Evolutionary conservation across 2,888 invertebrate genomes (phyloP), one percentile per base, ranked within the genome.

Genomic region (Aradus depressus): DNA sequence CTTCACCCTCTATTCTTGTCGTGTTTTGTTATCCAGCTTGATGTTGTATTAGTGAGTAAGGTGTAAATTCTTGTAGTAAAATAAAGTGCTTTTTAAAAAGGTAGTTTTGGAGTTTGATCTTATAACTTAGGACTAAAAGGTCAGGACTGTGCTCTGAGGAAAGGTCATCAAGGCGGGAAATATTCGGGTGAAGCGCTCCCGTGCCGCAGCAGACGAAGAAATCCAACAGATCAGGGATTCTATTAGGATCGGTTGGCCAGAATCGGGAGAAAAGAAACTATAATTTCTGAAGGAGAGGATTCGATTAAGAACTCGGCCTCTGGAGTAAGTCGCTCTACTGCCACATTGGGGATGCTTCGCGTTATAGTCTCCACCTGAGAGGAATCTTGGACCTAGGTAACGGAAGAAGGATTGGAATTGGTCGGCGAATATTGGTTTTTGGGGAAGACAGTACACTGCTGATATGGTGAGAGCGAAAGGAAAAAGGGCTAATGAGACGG

Each of bases 351-450:
- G 47, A 34, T 60, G 58, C 25, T 61, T 61, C 23, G 58, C 51
- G 38, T 61, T 61, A 37, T 50, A 61, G 41, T 60, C 59, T 6
- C 59, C 60, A n/a, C 57, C 58, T 21, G 54, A 26, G 8, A 60
- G 50, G 41, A 60, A 60, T 35, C 50, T 45, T 10, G 35, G 26
- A n/a, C 57, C 58, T 16, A 60, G 51, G 14, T 50, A 51, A 19
- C 43, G 23, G 18, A 59, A 53, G 32, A 51, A 60, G 39, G 51
- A 45, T 4, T 22, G 31, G 18, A 53, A 58, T 28, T 56, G 32
- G 14, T 44, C 26, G 34, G 26, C 14, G 3, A 18, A 26, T 18
- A 44, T 34, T n/a, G 21, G 10, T 5, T 32, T 22, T 6, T 44
- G 34, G 6, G 43, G 49, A 14, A 41, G 49, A 3, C 39, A 49